phyloP scores from a whole-genome alignment of 2,888 invertebrate genomes.

The Tenthredo notha region DNA sequence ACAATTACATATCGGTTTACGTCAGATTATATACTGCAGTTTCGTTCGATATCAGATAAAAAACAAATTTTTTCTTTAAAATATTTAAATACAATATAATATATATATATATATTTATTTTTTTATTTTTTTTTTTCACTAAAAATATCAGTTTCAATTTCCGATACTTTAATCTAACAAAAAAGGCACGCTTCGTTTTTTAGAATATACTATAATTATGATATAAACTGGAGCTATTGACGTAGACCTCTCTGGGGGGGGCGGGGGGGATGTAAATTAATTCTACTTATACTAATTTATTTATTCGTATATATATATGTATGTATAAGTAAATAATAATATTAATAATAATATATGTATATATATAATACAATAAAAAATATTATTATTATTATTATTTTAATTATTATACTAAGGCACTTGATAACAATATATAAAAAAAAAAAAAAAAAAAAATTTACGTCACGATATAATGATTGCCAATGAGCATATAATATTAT shows the following conservation, averaged over 20 bases:
- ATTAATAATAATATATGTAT: background rate
- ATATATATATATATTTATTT: background rate
- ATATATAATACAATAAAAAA: background rate
- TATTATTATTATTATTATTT: conserved; percentile 75
- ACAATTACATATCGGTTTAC: conserved; percentile 27
- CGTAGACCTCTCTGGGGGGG: background rate
- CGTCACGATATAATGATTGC: conserved; percentile 73
- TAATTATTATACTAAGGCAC: conserved; percentile 75
- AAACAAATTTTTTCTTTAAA: background rate
- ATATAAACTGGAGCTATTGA: background rate
- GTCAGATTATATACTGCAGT: background rate
- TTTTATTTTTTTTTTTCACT: background rate
- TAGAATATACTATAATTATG: background rate
- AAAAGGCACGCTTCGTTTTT: conserved; percentile 14
- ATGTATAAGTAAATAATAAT: background rate
- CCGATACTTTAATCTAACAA: background rate
- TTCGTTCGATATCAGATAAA: background rate
- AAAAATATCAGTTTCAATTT: conserved; percentile 22
- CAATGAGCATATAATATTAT: conserved; percentile 74
- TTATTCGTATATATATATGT: background rate
- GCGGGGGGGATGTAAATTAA: conserved; percentile 1
- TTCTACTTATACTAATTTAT: conserved; percentile 19
- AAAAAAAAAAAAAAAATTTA: conserved; percentile 70
- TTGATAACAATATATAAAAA: conserved; percentile 76
- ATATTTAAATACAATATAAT: background rate